Conservation (phyloP, 1,140 invertebrate species). For the Papilio xuthus region DNA sequence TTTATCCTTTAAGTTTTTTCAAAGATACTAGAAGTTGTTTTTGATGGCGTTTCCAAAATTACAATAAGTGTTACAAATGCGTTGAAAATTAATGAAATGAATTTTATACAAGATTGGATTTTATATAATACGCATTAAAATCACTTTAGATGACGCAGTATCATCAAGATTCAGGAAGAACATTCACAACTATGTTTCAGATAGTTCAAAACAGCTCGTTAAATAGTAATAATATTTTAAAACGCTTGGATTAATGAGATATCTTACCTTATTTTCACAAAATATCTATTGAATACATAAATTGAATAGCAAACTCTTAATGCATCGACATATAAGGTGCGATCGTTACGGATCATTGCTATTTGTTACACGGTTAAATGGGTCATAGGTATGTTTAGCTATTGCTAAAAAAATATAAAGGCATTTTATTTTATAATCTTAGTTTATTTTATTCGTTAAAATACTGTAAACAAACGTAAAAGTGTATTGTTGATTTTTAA, state of each 20-base stretch:
- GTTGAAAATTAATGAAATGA: neutral
- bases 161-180: conserved; percentile 20
- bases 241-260: conserved; percentile 13
- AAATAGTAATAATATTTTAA: conserved; percentile 24
- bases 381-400: conserved; percentile 14
- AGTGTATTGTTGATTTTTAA: neutral
- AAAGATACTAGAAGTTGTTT: no score
- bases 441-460: neutral
- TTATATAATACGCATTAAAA: neutral
- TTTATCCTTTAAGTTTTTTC: no score
- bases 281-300: conserved; percentile 34
- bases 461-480: neutral
- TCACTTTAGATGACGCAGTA: neutral
- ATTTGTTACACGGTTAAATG: conserved; percentile 18
- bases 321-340: conserved; percentile 21
- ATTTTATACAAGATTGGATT: no score
- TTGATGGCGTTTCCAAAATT: no score
- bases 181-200: conserved; percentile 14
- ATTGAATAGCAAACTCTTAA: conserved; percentile 22
- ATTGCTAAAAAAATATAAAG: neutral
- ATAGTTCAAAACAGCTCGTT: conserved; percentile 1
- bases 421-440: neutral
- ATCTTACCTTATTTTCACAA: conserved; percentile 34
- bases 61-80: neutral
- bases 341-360: conserved; percentile 34